Conservation (phyloP, 2,113 vertebrate genomes). For the Paratilapia polleni region DNA sequence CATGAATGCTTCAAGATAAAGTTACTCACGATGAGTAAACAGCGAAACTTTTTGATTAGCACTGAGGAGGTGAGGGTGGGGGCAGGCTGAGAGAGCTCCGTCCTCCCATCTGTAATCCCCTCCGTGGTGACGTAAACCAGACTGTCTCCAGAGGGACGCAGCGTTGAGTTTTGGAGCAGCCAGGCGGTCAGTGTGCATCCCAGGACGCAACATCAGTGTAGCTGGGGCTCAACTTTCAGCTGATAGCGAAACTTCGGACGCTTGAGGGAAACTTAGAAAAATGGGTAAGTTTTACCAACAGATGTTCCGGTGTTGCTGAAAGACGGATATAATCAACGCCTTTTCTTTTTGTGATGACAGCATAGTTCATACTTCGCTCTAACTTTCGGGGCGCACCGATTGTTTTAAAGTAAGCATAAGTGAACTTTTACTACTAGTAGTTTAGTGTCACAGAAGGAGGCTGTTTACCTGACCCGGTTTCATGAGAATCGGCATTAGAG, state of each 20-base stretch:
- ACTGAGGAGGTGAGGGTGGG: not conserved
- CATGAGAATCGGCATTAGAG: conserved; percentile 41
- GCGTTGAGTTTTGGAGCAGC: conserved; percentile 47
- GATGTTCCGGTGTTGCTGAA: not conserved
- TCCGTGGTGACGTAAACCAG: conserved; percentile 72
- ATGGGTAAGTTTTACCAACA: conserved; percentile 68
- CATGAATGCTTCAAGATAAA: conserved; percentile 3
- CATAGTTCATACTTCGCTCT: not conserved
- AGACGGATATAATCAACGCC: not conserved
- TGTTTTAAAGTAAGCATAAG: not conserved
- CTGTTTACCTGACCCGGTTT: conserved; percentile 66
- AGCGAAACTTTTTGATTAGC: conserved; percentile 12
- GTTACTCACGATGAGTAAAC: not conserved
- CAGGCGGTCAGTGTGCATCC: conserved; percentile 66
- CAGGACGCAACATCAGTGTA: conserved; percentile 63
- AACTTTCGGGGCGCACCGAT: conserved; percentile 18
- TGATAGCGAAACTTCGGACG: conserved; percentile 42
- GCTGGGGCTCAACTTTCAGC: conserved; percentile 58
- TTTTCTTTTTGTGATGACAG: not conserved
- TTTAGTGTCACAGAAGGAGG: not conserved
- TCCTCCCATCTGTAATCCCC: conserved; percentile 69
- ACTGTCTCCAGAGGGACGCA: conserved; percentile 65
- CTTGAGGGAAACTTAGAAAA: conserved; percentile 39
- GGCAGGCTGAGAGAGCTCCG: not conserved
- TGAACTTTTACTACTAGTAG: not conserved